Conservation (phyloP, 2,888 invertebrate genomes). For the Rotaria macrura region DNA sequence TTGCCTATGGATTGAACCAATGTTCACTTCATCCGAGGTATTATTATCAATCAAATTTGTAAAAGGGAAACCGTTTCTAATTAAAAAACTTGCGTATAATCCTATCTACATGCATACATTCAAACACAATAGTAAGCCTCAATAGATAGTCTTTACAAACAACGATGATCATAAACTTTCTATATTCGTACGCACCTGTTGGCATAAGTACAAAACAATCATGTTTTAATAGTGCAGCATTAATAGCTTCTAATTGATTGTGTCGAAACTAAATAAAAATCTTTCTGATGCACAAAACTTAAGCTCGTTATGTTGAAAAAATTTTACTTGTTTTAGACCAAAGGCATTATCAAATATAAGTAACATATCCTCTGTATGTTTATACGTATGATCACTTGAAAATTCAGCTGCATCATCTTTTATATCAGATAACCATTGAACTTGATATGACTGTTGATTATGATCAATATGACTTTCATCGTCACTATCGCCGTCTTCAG, state of each 20-base stretch:
- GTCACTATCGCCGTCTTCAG: background rate
- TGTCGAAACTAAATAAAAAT: conserved; percentile 60
- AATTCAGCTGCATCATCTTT: conserved; percentile 55
- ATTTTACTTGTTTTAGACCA: conserved; percentile 60
- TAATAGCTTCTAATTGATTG: conserved; percentile 84
- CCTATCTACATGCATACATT: too few relatives aligned
- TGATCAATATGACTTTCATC: background rate
- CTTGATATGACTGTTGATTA: background rate
- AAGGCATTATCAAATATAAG: conserved; percentile 57
- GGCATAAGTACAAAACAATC: conserved; percentile 97
- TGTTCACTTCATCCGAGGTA: too few relatives aligned
- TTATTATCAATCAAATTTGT: too few relatives aligned
- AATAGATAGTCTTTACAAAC: too few relatives aligned
- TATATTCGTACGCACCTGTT: too few relatives aligned
- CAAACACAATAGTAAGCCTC: too few relatives aligned
- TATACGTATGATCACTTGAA: conserved; percentile 56
- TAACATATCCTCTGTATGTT: conserved; percentile 62
- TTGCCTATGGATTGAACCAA: too few relatives aligned
- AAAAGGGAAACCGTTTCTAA: too few relatives aligned
- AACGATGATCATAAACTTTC: too few relatives aligned
- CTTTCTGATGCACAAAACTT: background rate
- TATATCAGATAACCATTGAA: conserved; percentile 32
- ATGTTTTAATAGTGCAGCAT: conserved; percentile 70
- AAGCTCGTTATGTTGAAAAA: too few relatives aligned
- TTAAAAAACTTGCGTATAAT: too few relatives aligned